A percentile compares a stretch with the other conserved stretches of the same genome.
These are phyloP conservation scores for Mesoclemmys tuberculata DNA, from an alignment of 2,113 vertebrate genomes.

Conservation along the genomic window DNA sequence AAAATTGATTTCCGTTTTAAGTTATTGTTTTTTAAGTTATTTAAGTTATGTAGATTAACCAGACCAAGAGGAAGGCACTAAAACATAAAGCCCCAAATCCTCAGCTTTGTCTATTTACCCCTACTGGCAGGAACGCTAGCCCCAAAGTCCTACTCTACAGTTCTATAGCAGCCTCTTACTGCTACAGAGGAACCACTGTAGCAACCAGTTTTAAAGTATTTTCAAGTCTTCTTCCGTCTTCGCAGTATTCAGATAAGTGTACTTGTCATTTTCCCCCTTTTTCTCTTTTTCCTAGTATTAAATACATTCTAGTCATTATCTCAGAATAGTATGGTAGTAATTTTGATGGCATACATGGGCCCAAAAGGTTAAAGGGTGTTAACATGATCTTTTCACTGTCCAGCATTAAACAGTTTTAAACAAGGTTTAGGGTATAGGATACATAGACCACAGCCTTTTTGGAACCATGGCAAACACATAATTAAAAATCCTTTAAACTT, in stretches of 20 bases:
- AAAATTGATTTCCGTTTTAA: not conserved
- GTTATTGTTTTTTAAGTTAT: not conserved
- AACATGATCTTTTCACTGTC: too few relatives aligned
- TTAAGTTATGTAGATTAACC: not conserved
- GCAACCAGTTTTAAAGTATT: not conserved
- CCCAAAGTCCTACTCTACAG: not conserved
- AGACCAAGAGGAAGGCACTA: not conserved
- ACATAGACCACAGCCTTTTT: too few relatives aligned
- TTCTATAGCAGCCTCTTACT: not conserved
- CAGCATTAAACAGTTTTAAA: too few relatives aligned
- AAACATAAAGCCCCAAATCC: not conserved
- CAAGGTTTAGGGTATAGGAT: too few relatives aligned
- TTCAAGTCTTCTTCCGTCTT: not conserved
- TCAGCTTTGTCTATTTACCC: not conserved
- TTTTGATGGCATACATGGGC: too few relatives aligned
- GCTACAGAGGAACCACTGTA: not conserved
- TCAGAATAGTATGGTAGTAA: not conserved
- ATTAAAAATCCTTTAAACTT: too few relatives aligned
- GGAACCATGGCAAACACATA: too few relatives aligned
- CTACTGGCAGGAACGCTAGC: not conserved
- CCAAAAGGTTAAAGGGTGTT: too few relatives aligned
- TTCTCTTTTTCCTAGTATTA: fast-evolving
- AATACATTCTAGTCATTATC: not conserved
- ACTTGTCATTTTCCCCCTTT: not conserved
- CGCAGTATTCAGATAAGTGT: not conserved